phyloP scores from a whole-genome alignment of 2,888 invertebrate genomes.

The Dynastes grantii region DNA sequence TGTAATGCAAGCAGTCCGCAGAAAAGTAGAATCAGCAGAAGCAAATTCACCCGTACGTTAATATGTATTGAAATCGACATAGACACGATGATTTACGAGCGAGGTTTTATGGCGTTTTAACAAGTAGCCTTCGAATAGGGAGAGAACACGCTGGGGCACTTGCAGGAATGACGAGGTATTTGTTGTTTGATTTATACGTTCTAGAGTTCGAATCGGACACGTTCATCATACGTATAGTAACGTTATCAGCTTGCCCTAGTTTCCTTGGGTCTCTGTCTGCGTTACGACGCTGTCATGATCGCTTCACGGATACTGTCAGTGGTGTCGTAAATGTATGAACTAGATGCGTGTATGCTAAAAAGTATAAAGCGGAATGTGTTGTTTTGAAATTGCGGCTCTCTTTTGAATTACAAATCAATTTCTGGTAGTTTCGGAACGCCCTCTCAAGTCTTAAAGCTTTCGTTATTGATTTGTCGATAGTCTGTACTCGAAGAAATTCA shows the following conservation, averaged over 20 bases:
- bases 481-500: no score
- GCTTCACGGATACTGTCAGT: conserved; percentile 30
- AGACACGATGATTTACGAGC: conserved; percentile 42
- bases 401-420: conserved; percentile 23
- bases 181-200: conserved; percentile 42
- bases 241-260: conserved; percentile 27
- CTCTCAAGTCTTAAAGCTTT: background rate
- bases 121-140: conserved; percentile 38
- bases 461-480: background rate
- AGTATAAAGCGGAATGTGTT: conserved; percentile 8
- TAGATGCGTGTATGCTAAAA: conserved; percentile 20
- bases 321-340: conserved; percentile 10
- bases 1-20: conserved; percentile 5
- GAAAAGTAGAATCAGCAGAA: conserved; percentile 33
- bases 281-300: conserved; percentile 36
- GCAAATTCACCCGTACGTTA: conserved; percentile 34
- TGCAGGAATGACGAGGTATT: conserved; percentile 43
- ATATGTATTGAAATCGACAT: conserved; percentile 42
- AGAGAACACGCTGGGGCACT: background rate
- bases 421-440: no score
- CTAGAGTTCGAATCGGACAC: conserved; percentile 16
- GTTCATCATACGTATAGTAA: conserved; percentile 29
- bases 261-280: conserved; percentile 10
- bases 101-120: conserved; percentile 46
- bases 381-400: conserved; percentile 18